Base-by-base conservation (phyloP, 2,113 vertebrate genomes). In the Pholis gunnellus region DNA sequence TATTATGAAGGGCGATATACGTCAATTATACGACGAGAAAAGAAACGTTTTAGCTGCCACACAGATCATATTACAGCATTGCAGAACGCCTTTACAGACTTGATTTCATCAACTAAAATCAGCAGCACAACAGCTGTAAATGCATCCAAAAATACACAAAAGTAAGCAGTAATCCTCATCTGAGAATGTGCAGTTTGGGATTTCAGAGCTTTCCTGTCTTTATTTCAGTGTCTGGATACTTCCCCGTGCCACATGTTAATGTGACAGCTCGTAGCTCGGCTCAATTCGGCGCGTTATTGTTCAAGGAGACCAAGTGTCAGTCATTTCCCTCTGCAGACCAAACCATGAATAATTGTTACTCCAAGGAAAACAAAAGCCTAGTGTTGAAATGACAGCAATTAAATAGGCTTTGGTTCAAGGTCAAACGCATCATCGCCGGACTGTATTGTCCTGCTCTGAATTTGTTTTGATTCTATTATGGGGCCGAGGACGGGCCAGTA, bases 301-400 rank as follows among this genome's bases (percentile, higher is more conserved):
- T 87, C 78, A 69, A 89, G 78, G 84, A 77, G 84, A 85, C 76
- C 83, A 90, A 91, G 79, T 86, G 84, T 91, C 91, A 90, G 80
- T 89, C 87, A 90, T 91, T 90, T 78, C 77, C 65, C 79, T 86
- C 82, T 56, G 54, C 84, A 66, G 81, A 73, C 63, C 79, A 70
- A 81, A 78, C 78, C 75, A 77, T 85, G 88, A 93, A 90, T 91
- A 88, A 92, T 88, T 88, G 75, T 93, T 78, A 83, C 90, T 89
- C 85, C 29, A 75, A 79, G 40, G 61, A 75, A 88, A 81, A 90
- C 79, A 91, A 69, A 72, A 64, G 69, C 20, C 68, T 11, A 10
- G 54, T 60, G 83, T 64, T 76, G 71, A 86, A 86, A 79, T 89
- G 85, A 84, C 88, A 85, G 84, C 18, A 66, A 85, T 87, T 87